Evolutionary conservation across 2,113 vertebrate genomes (phyloP).

Genomic region (Tretioscincus oriximinensis): DNA sequence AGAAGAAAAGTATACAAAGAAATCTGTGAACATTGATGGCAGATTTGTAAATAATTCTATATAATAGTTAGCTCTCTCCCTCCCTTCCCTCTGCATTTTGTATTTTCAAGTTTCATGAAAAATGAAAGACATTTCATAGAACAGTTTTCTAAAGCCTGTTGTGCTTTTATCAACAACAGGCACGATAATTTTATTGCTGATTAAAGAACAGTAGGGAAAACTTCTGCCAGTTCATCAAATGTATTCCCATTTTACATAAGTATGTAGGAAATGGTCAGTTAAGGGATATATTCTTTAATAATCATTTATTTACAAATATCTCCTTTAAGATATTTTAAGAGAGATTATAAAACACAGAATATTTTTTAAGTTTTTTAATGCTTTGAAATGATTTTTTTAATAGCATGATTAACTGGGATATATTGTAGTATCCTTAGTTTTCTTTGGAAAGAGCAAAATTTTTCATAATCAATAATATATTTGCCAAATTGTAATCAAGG

Average conservation of each 20-base stretch:
- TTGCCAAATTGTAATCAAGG: conserved; percentile 39
- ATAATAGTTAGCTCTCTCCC: too few species aligned
- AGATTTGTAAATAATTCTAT: too few species aligned
- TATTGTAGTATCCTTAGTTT: conserved; percentile 26
- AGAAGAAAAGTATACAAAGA: too few species aligned
- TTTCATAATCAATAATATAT: conserved; percentile 2
- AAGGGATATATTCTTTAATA: not conserved
- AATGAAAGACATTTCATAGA: too few species aligned
- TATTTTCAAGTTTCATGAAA: too few species aligned
- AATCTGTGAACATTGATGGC: too few species aligned
- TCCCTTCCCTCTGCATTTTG: too few species aligned
- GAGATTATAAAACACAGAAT: not conserved
- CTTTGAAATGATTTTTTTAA: conserved; percentile 38
- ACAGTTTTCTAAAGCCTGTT: too few species aligned
- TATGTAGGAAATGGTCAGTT: too few species aligned
- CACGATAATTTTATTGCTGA: not conserved
- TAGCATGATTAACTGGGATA: conserved; percentile 26
- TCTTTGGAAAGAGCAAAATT: conserved; percentile 42
- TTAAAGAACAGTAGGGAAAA: not conserved
- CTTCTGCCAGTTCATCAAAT: not conserved
- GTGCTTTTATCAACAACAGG: too few species aligned
- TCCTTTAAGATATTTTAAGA: not conserved
- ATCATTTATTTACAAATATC: not conserved
- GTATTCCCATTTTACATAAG: not conserved
- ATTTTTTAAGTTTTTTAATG: conserved; percentile 13